Conservation (phyloP, 2,113 vertebrate species). For the Sorex araneus region DNA sequence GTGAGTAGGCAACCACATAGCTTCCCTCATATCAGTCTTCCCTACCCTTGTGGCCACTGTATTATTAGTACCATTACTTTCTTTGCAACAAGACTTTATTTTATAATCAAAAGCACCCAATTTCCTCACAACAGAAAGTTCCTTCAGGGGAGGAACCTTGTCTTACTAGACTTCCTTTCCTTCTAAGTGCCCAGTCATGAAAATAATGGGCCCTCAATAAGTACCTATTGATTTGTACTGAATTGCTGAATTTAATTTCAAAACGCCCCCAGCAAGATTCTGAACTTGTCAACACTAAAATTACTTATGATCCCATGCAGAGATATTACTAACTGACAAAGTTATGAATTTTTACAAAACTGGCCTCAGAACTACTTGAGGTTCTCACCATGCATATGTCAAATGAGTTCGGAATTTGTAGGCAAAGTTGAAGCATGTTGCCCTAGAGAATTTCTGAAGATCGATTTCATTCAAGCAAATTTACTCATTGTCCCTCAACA, state of each 20-base stretch:
- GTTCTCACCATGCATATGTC: slow-evolving; percentile 20
- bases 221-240: slow-evolving; percentile 63
- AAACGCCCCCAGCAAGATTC: slow-evolving; percentile 71
- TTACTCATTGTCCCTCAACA: slow-evolving; percentile 43
- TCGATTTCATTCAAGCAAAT: slow-evolving; percentile 46
- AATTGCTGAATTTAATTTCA: slow-evolving; percentile 75
- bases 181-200: slow-evolving; percentile 13
- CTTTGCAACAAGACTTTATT: slow-evolving; percentile 47
- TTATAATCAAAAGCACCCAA: slow-evolving; percentile 37
- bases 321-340: slow-evolving; percentile 36
- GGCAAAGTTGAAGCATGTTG: slow-evolving; percentile 49
- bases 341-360: slow-evolving; percentile 54
- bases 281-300: slow-evolving; percentile 66
- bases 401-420: slow-evolving; percentile 60
- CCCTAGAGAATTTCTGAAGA: slow-evolving; percentile 46
- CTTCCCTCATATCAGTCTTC: not conserved
- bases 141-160: slow-evolving; percentile 30
- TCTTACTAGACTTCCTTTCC: slow-evolving; percentile 24
- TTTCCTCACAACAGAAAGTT: slow-evolving; percentile 30
- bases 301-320: slow-evolving; percentile 54
- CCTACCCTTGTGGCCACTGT: not conserved
- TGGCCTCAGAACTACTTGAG: slow-evolving; percentile 47
- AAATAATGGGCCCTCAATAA: slow-evolving; percentile 39
- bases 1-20: not conserved
- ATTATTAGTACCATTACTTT: not conserved